Conservation (phyloP, 2,113 vertebrate species). For the Acrocephalus kingi region DNA sequence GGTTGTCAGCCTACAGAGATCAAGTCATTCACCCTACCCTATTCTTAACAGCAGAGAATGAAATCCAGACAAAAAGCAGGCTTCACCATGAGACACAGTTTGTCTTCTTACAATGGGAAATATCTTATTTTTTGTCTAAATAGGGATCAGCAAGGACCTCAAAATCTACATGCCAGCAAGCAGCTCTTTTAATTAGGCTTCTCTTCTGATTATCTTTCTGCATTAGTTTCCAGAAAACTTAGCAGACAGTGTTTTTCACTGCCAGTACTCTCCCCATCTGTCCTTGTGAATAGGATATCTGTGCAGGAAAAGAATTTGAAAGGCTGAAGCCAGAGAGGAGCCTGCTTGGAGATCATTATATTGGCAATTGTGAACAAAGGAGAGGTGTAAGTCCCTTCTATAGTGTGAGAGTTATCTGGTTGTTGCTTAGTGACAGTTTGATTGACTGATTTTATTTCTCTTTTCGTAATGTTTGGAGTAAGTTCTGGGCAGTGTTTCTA, state of each 20-base stretch:
- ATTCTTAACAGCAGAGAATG: neutral
- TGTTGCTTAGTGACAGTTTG: neutral
- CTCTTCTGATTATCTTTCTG: neutral
- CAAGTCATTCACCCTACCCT: neutral
- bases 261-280: slow-evolving; percentile 1
- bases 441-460: neutral
- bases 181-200: slow-evolving; percentile 28
- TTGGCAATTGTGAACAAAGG: neutral
- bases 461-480: neutral
- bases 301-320: neutral
- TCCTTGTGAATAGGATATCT: neutral
- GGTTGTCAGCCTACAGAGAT: neutral
- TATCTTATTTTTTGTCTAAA: slow-evolving; percentile 13
- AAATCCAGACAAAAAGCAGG: neutral
- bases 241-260: slow-evolving; percentile 11
- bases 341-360: neutral
- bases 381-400: neutral
- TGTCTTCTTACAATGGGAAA: neutral
- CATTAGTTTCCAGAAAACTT: slow-evolving; percentile 45
- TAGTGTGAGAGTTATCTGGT: neutral
- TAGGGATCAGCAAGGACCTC: neutral
- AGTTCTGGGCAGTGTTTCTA: neutral
- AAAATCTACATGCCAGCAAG: neutral
- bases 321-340: neutral
- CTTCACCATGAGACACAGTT: neutral